Base-by-base conservation (phyloP, 2,797 vertebrate genomes). In the Pseudochaenichthys georgianus region DNA sequence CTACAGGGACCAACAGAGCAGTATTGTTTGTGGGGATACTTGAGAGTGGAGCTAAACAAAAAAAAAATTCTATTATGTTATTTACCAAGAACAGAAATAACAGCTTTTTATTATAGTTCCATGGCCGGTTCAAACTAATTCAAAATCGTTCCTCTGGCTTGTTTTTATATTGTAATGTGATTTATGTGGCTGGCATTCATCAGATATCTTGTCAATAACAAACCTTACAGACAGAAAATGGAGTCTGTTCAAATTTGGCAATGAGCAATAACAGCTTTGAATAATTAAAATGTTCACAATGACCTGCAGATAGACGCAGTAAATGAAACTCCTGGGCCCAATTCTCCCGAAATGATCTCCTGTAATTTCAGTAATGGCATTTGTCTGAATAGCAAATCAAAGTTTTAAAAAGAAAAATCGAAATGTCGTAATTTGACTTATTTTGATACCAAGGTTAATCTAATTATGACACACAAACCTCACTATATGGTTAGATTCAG, bases 21-120 rank as follows among this genome's bases (percentile, higher is more conserved):
- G 60, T 12, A 19, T 61, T 85, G 48, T 82, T 77, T 5, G 0
- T 55, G 45, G 70, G 46, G 41, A 72, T 46, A 73, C n/a, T 61
- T n/a, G 2, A 81, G 54, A 64, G 17, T 41, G 55, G 48, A 72
- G 73, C 46, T 19, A 28, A 28, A 28, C 28, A 13, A 13, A 60
- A 57, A 55, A 57, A 54, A 74, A 80, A 76, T 85, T 68, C 64
- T 74, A 58, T 70, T 70, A 71, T 72, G 61, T 70, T 70, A 73
- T 72, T 86, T 74, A 68, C 28, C 58, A 59, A 21, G 38, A 73
- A 61, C 8, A 51, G 13, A 67, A 75, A 75, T 48, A 80, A 28
- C 13, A 13, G 34, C 15, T 16, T 63, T 73, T 54, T 68, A 54
- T 58, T 64, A 57, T 0, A 67, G 54, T 52, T 34, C 67, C 50